Base-by-base conservation (phyloP, 2,113 vertebrate genomes). In the Erinaceus europaeus region DNA sequence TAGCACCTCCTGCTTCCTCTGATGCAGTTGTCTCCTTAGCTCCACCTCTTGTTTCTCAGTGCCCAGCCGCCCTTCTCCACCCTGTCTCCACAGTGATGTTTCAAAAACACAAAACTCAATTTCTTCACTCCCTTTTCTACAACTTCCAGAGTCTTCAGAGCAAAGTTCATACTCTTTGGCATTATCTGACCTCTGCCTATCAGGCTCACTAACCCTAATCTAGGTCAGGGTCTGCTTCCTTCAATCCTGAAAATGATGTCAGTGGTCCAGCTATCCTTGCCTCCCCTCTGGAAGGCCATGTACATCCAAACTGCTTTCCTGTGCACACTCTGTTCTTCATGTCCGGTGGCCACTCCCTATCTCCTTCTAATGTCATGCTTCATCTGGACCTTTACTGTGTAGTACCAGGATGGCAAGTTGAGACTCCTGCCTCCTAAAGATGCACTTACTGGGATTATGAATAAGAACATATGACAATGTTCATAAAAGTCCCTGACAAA, bases 51-150 rank as follows among this genome's bases (percentile, higher is more conserved):
- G 0, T 34, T 57, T 81, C n/a, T 69, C 25, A 79, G 65, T 9
- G 40, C 38, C 61, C 27, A 42, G n/a, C 42, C 23, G 29, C 13
- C 34, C 36, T 62, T 53, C 61, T 42, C 53, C 12, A 82, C 55
- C 48, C 76, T 53, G 68, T 72, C 65, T 52, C 34, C 46, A 42
- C 18, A 88, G 46, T 4, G 55, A 55, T n/a, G 14, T 68, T 88
- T 91, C 80, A 79, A 78, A 84, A 84, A 77, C 29, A 78, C 71
- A 87, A 59, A 82, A 46, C 14, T 7, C 14, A 21, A 32, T 75
- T 69, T 78, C 52, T 25, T 85, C 59, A 68, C 11, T 78, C 29
- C 48, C 64, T 20, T 81, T 76, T 77, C 36, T 81, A 65, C 20
- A 34, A 71, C 64, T 90, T 44, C 38, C 32, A 29, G 67, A 72